phyloP scores from a whole-genome alignment of 1,140 invertebrate species.

The Drosophila carrolli region DNA sequence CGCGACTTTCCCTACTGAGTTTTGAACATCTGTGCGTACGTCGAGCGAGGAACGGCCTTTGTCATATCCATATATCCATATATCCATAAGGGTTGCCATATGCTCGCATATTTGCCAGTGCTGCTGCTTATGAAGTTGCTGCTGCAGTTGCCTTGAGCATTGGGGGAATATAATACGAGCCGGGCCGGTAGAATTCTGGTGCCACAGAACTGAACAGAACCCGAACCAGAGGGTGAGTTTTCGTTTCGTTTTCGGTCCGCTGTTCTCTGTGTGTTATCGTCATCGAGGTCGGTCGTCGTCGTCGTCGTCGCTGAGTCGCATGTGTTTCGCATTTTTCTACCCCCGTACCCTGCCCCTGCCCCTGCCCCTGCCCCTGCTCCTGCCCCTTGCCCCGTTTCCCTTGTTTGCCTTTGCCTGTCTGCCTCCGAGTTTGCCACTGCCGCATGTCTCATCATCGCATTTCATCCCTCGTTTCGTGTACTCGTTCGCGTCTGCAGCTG shows the following conservation, averaged over 20 bases:
- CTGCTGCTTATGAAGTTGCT: conserved; percentile 1
- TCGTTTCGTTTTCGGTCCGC: conserved; percentile 54
- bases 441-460: conserved; percentile 50
- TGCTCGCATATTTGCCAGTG: conserved; percentile 68
- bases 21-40: conserved; percentile 50
- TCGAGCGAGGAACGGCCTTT: conserved; percentile 40
- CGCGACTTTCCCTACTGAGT: conserved; percentile 28
- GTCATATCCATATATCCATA: conserved; percentile 26
- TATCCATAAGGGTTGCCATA: conserved; percentile 76
- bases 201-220: neutral
- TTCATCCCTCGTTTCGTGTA: conserved; percentile 65
- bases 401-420: conserved; percentile 30
- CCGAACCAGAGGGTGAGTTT: conserved; percentile 65
- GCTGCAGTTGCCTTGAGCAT: conserved; percentile 34
- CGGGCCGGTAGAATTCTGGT: no score
- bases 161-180: conserved; percentile 58
- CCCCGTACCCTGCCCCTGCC: conserved; percentile 42
- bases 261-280: conserved; percentile 56
- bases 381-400: conserved; percentile 18
- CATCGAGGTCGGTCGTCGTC: conserved; percentile 65
- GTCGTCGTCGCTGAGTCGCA: conserved; percentile 60
- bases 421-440: conserved; percentile 29
- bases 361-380: conserved; percentile 5
- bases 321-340: conserved; percentile 81
- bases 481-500: conserved; percentile 66